phyloP scores from a whole-genome alignment of 2,888 invertebrate species.

The Yponomeuta sedellus region DNA sequence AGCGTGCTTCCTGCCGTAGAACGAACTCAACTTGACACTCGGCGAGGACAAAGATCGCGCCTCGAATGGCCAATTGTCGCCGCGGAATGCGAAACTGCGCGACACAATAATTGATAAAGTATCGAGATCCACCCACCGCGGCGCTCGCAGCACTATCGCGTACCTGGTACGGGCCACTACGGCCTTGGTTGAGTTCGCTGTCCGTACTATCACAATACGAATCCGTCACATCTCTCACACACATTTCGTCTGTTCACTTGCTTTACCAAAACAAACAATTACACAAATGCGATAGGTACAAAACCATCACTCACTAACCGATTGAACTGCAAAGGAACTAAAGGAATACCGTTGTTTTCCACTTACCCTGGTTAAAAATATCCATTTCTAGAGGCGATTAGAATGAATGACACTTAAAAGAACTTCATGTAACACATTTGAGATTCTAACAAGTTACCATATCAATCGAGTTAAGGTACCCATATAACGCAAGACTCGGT shows the following conservation, averaged over 20 bases:
- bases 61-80: conserved; percentile 21
- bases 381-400: conserved; percentile 35
- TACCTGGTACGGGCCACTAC: conserved; percentile 63
- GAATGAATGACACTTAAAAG: neutral
- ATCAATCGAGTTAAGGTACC: too few species aligned
- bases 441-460: neutral
- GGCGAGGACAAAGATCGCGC: conserved; percentile 17
- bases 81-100: conserved; percentile 41
- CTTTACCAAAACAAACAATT: neutral
- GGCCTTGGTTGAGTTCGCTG: conserved; percentile 66
- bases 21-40: neutral
- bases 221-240: neutral
- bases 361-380: conserved; percentile 49
- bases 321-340: neutral
- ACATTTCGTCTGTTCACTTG: conserved; percentile 6
- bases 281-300: neutral
- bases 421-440: neutral
- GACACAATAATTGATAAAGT: conserved; percentile 19
- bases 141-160: conserved; percentile 28
- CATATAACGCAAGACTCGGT: neutral
- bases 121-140: conserved; percentile 58
- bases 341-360: conserved; percentile 1
- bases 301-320: too few species aligned
- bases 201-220: neutral
- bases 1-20: neutral